Evolutionary conservation across 2,113 vertebrate genomes (phyloP).

Genomic region (Ibidorhyncha struthersii): DNA sequence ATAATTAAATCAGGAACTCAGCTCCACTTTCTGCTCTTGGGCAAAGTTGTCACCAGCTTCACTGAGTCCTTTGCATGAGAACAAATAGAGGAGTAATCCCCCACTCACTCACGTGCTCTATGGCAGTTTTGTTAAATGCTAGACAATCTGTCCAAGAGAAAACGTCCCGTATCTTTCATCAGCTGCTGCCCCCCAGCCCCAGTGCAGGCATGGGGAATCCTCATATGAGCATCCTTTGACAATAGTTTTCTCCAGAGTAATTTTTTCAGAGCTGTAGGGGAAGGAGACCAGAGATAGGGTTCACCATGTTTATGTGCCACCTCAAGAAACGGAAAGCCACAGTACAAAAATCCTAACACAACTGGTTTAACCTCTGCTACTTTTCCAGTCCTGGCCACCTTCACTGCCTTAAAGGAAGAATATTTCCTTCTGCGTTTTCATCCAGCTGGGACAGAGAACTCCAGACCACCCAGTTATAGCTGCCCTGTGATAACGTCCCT

Average conservation of each 20-base stretch:
- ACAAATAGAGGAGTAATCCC: not conserved
- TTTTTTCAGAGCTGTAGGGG: not conserved
- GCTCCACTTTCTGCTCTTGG: not conserved
- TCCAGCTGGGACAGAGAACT: not conserved
- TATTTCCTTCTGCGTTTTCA: not conserved
- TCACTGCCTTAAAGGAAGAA: not conserved
- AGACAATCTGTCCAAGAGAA: not conserved
- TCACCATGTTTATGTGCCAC: fast-evolving
- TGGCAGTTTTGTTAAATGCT: not conserved
- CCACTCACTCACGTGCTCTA: fast-evolving
- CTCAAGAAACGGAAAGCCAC: not conserved
- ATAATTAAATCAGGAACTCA: not conserved
- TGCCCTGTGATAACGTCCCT: not conserved
- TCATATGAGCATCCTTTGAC: not conserved
- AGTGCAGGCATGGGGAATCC: not conserved
- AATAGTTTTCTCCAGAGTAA: fast-evolving
- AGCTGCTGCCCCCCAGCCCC: not conserved
- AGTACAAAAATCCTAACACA: fast-evolving
- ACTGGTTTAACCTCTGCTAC: not conserved
- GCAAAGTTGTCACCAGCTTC: not conserved
- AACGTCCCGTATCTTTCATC: fast-evolving
- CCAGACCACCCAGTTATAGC: not conserved
- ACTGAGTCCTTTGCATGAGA: not conserved
- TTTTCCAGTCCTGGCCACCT: not conserved
- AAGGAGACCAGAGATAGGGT: not conserved